Evolutionary conservation across 2,797 vertebrate genomes (phyloP), one percentile per base, ranked within the genome.

Genomic region (Sorex maritimensis): DNA sequence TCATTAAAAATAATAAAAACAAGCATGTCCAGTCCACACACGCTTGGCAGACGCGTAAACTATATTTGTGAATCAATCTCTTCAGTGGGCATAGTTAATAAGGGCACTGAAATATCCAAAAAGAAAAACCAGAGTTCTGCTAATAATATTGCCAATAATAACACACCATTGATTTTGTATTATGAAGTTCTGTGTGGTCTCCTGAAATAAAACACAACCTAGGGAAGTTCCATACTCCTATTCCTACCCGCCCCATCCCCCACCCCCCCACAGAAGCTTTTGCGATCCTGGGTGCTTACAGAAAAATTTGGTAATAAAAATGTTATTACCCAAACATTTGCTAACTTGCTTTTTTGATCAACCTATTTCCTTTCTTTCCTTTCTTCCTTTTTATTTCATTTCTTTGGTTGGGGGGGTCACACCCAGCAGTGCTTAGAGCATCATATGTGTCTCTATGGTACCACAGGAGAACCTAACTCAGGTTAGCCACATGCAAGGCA

Each of bases 1-100:
- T 81, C 24, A 82, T 90, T 92, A 49, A 61, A 2, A 12, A 77
- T 93, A 67, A 55, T 23, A 71, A 88, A 86, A 94, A 85, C 19
- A 58, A 2, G 5, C 34, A n/a, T 15, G n/a, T 49, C 24, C 28
- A 83, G 46, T 26, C 34, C 71, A 30, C 41, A 92, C 34, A 63
- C 52, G 10, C 65, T 52, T 61, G 38, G 24, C 2, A 69, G 65
- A 75, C 81, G 6, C 8, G 23, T 26, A 85, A 81, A 75, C 5
- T 52, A 17, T 13, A 58, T 0, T 15, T 21, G 17, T 8, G 14
- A 24, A 28, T 44, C 2, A 19, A 15, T 41, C 17, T 46, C 81
- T 89, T 28, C n/a, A 77, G 73, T 2, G 26, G 26, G 68, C 41
- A 34, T 67, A 28, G 4, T 75, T 82, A 88, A 65, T 71, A n/a